Evolutionary conservation across 64 coral and sea anemone genomes (phyloP).

Genomic region (Montipora foliosa): DNA sequence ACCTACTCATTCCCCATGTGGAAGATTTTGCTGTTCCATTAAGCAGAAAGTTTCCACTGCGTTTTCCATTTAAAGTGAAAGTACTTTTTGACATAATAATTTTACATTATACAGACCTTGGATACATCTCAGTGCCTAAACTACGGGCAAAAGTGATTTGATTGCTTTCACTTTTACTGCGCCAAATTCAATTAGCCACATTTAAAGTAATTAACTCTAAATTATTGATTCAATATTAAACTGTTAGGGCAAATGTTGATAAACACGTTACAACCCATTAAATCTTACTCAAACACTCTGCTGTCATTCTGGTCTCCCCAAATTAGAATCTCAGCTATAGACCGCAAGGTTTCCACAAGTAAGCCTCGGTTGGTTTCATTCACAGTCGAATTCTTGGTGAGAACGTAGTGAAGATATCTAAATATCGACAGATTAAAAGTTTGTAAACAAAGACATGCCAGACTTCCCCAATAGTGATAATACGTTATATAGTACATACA

Average conservation of each 20-base stretch:
- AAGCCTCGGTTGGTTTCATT: conserved; percentile 96
- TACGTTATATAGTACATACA: too few species aligned
- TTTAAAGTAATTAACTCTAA: neutral
- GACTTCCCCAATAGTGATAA: neutral
- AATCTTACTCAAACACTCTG: conserved; percentile 97
- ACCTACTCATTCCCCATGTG: too few species aligned
- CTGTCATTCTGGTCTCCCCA: conserved; percentile 99
- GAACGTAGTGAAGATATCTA: conserved; percentile 96
- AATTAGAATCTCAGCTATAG: conserved; percentile 96
- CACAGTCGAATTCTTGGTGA: conserved; percentile 92
- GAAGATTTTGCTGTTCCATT: too few species aligned
- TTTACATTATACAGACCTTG: too few species aligned
- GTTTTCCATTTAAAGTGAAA: too few species aligned
- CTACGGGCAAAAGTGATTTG: too few species aligned
- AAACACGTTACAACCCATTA: neutral
- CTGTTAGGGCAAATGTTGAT: too few species aligned
- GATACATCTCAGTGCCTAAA: too few species aligned
- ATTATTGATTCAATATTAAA: neutral
- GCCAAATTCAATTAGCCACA: too few species aligned
- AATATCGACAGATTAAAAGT: neutral
- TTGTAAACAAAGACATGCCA: neutral
- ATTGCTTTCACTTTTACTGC: too few species aligned
- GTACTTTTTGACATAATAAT: too few species aligned
- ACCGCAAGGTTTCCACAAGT: conserved; percentile 89
- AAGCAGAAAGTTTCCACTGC: too few species aligned